Conservation (phyloP, 2,113 vertebrate species). For the Anseranas semipalmata region DNA sequence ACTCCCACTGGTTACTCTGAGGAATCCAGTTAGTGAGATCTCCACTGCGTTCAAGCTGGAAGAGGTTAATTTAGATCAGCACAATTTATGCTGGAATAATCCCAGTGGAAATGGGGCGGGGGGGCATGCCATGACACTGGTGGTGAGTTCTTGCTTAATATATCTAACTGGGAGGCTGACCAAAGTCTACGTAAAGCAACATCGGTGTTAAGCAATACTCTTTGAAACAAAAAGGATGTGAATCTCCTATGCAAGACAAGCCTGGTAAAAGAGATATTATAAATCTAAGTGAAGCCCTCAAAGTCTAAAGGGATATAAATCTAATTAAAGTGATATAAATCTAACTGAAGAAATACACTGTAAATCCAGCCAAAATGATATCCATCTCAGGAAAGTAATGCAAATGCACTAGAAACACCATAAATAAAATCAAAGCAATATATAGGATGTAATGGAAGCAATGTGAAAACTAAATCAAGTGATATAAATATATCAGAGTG, state of each 20-base stretch:
- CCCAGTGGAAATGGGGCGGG: background rate
- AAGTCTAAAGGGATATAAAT: conserved; percentile 67
- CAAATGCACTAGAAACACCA: conserved; percentile 51
- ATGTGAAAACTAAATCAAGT: conserved; percentile 30
- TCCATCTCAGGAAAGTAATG: conserved; percentile 64
- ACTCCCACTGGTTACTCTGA: background rate
- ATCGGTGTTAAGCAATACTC: background rate
- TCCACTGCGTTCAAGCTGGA: background rate
- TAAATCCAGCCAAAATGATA: conserved; percentile 68
- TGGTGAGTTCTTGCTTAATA: background rate
- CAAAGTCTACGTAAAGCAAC: background rate
- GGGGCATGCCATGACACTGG: background rate
- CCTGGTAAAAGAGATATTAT: background rate
- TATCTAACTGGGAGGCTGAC: background rate
- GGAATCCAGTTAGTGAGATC: background rate
- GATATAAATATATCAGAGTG: conserved; percentile 12
- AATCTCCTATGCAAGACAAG: background rate
- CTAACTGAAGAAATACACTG: conserved; percentile 52
- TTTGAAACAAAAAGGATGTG: conserved; percentile 17
- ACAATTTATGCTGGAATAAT: background rate
- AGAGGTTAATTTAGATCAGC: conserved; percentile 9
- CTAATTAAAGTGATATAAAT: conserved; percentile 77
- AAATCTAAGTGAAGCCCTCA: conserved; percentile 59
- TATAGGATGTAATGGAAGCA: conserved; percentile 17
- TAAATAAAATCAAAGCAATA: conserved; percentile 61